phyloP scores from a whole-genome alignment of 2,888 invertebrate genomes.

The Podotricha telesiphe region DNA sequence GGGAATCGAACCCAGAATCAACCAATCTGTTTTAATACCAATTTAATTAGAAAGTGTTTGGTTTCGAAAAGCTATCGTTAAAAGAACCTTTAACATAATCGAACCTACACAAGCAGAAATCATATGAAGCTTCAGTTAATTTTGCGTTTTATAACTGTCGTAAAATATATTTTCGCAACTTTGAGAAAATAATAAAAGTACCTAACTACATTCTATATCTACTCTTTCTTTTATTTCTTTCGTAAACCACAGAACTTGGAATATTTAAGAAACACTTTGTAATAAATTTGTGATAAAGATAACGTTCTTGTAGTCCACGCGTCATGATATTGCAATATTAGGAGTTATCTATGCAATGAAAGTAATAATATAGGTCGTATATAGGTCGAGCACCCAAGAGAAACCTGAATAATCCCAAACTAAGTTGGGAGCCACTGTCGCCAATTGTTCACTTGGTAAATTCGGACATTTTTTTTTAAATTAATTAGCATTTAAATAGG shows the following conservation, averaged over 20 bases:
- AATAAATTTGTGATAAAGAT: background rate
- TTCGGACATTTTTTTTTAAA: conserved; percentile 3
- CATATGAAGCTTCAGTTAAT: background rate
- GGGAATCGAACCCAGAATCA: too few relatives aligned
- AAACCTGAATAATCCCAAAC: background rate
- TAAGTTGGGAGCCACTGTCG: background rate
- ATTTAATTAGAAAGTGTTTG: too few relatives aligned
- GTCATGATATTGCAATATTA: background rate
- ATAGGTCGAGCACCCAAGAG: background rate
- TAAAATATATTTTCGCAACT: background rate
- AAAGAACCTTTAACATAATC: background rate
- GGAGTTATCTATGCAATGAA: conserved; percentile 6
- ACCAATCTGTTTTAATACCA: too few relatives aligned
- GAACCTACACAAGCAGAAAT: background rate
- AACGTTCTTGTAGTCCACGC: background rate
- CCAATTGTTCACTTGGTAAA: background rate
- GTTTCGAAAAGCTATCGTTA: background rate
- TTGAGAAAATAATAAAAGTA: background rate
- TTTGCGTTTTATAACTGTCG: background rate
- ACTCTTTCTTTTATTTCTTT: background rate
- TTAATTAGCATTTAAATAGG: conserved; percentile 8
- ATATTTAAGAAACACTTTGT: background rate
- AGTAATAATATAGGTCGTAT: too few relatives aligned
- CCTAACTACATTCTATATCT: background rate
- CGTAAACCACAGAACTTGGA: background rate